These are phyloP conservation scores for Folsomia candida DNA, from an alignment of 2,888 invertebrate genomes.

Conservation along the genomic window DNA sequence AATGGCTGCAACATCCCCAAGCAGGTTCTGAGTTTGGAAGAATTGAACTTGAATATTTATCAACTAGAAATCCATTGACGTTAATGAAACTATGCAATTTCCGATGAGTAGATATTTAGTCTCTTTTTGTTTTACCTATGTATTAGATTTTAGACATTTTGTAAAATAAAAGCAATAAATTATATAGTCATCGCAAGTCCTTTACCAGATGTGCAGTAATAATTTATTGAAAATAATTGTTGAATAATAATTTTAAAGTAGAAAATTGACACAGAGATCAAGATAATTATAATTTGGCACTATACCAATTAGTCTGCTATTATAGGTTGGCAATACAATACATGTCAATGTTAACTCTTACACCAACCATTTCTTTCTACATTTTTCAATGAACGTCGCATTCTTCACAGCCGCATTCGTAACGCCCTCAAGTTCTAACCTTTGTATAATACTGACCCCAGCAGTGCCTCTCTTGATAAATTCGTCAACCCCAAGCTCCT, in stretches of 20 bases:
- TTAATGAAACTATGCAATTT: constrained; percentile 62
- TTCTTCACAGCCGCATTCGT: not conserved
- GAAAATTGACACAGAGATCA: too few relatives aligned
- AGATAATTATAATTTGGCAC: too few relatives aligned
- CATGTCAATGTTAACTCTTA: not conserved
- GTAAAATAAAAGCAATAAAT: not conserved
- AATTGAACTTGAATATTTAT: constrained; percentile 70
- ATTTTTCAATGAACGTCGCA: not conserved
- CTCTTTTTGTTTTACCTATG: not conserved
- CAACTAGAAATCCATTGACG: constrained; percentile 69
- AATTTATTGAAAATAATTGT: not conserved
- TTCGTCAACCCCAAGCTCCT: not conserved
- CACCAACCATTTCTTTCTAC: not conserved
- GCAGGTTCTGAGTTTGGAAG: constrained; percentile 63
- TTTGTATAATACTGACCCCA: not conserved
- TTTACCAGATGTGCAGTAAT: too few relatives aligned
- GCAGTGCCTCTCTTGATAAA: not conserved
- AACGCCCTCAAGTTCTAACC: not conserved
- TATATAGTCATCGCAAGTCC: not conserved
- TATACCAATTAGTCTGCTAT: too few relatives aligned
- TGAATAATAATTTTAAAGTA: not conserved
- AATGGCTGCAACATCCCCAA: constrained; percentile 67
- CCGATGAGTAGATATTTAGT: constrained; percentile 24
- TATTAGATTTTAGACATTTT: too few relatives aligned
- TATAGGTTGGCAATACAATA: too few relatives aligned